Percentiles rank a stretch among this genome's conserved stretches.
Conservation (phyloP, 37 sponge, comb jelly and placozoan species). For the Diacarnus erythraeanus region DNA sequence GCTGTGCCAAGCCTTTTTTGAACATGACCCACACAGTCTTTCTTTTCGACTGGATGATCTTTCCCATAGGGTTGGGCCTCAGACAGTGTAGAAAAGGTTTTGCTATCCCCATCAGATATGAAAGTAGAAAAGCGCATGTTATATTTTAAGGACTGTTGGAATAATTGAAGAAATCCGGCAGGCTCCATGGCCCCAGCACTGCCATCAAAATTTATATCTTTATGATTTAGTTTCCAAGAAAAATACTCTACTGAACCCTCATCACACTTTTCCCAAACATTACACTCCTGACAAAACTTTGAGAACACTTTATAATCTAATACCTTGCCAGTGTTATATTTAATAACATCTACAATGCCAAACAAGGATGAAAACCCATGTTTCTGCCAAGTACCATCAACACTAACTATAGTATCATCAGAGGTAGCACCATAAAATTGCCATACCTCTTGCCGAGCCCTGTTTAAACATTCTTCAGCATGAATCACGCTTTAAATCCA, state of each 20-base stretch:
- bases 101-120: not conserved
- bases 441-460: not conserved
- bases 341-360: not conserved
- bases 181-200: not conserved
- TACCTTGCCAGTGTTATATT: not conserved
- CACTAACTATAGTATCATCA: not conserved
- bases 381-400: not conserved
- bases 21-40: not conserved
- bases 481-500: not conserved
- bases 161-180: not conserved
- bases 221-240: not conserved
- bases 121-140: not conserved
- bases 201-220: not conserved
- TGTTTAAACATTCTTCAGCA: not conserved
- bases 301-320: not conserved
- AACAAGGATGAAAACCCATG: not conserved
- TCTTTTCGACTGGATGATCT: not conserved
- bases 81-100: not conserved
- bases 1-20: constrained; percentile 16
- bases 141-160: not conserved
- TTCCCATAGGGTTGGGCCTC: not conserved
- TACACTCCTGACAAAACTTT: not conserved
- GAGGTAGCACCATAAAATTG: not conserved
- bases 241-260: not conserved
- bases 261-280: not conserved